Percentiles rank a stretch among this genome's conserved stretches.
Evolutionary conservation across 2,888 invertebrate species (phyloP).

Genomic region (Rugalucina vietnamica): DNA sequence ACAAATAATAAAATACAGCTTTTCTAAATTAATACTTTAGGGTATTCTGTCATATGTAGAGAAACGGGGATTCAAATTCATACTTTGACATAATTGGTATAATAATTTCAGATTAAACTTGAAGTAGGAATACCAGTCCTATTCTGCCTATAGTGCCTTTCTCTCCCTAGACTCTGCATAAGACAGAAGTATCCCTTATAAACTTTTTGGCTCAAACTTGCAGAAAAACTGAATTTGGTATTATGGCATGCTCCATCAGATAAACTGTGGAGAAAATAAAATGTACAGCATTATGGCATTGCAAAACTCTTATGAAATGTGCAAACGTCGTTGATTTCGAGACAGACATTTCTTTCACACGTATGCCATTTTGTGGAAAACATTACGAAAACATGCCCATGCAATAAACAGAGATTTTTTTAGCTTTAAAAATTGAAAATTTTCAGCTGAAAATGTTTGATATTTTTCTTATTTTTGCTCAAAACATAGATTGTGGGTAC

Average conservation of each 20-base stretch:
- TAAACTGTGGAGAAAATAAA: neutral
- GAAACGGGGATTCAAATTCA: neutral
- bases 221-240: neutral
- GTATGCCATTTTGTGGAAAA: neutral
- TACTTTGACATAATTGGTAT: too few relatives aligned
- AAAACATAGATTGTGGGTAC: too few relatives aligned
- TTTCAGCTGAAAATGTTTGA: too few relatives aligned
- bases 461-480: too few relatives aligned
- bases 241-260: neutral
- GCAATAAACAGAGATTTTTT: too few relatives aligned
- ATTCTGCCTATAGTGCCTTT: too few relatives aligned
- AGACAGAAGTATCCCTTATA: neutral
- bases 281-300: neutral
- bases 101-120: too few relatives aligned
- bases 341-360: neutral
- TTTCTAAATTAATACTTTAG: too few relatives aligned
- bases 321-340: constrained; percentile 5
- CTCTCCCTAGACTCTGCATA: too few relatives aligned
- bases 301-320: neutral
- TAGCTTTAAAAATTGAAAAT: too few relatives aligned
- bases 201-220: neutral
- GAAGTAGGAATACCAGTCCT: too few relatives aligned
- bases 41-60: neutral
- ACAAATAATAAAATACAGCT: neutral
- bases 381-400: too few relatives aligned